Evolutionary conservation across 1,140 invertebrate genomes (phyloP), one percentile per base, ranked within the genome.

Genomic region (Drosophila pachea): DNA sequence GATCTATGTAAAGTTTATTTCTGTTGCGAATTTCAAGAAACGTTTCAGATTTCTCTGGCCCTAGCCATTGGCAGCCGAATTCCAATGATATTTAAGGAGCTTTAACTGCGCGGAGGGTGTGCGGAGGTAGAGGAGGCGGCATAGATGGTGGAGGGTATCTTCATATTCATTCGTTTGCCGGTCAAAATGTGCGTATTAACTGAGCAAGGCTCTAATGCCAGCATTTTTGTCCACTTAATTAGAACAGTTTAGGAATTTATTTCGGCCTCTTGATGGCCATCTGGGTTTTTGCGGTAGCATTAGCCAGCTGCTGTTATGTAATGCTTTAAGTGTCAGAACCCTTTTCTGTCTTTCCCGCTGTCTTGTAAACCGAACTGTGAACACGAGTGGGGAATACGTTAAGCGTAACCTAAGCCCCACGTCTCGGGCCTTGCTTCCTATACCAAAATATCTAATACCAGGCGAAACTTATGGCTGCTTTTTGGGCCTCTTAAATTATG

Each of bases 401-500:
- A 55, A 54, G 47, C 35, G 52, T 55, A 66, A 66, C 47, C 54
- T 38, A 52, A 52, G 33, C 36, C 45, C 42, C 31, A 11, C 33
- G 32, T 14, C 43, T 35, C 16, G 5, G 59, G 31, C 31, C 9
- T 3, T 22, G 22, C 22, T 22, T 1, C 22, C 22, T 22, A 22
- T 22, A 22, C 43, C 40, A 64, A 48, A 68, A 62, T 29, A 42
- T 64, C 32, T 64, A 64, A 68, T 68, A 52, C 67, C 33, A 32
- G 33, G 62, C 47, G 16, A 54, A 70, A 70, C 54, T 70, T 70
- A 70, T 70, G 66, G 68, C 66, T 70, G 68, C 62, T 66, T 70
- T 70, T 66, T 70, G 42, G 68, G 62, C 68, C 68, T 70, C 59
- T 66, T 66, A 70, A 70, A 70, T 70, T 66, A 70, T 70, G 68